Evolutionary conservation across 2,797 vertebrate species (phyloP), one percentile per base, ranked within the genome.

Genomic region (Heteromormyrus szaboi): DNA sequence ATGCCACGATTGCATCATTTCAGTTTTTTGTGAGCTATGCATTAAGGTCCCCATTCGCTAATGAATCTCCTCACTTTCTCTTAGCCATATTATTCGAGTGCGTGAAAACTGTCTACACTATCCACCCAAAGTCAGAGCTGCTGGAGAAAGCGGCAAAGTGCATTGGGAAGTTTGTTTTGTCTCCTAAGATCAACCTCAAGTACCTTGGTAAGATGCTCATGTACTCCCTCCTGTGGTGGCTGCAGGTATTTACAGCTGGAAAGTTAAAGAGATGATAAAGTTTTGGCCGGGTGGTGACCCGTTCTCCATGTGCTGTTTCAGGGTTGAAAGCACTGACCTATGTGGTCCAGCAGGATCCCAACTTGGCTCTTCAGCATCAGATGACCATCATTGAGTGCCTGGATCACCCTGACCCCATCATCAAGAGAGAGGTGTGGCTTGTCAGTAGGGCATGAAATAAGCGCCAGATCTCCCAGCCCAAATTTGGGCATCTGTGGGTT

Each of bases 341-440:
- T 22, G 98, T 99, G 87, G 95, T 99, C 89, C 98, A 98, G 93
- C 98, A 99, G 92, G 98, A 99, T 93, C 97, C 98, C 22, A 97
- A 95, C 91, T 94, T 99, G 89, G 98, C 98, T 76, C 95, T 99
- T 89, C 98, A 99, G 91, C 98, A 99, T 94, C 99, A 99, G 93
- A 98, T 99, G 96, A 99, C 99, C 92, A 98, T 99, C 93, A 99
- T 99, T 87, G 98, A 99, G 91, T 99, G 98, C 94, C 95, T 99
- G 25, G 97, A 99, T 91, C 98, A 99, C 91, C 93, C 97, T 1
- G 98, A 99, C 94, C 96, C 97, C 89, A 98, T 99, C 93, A 98
- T 99, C 92, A 99, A 98, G 94, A 97, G 97, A 92, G 98, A 99
- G 96, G 98, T 99, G 89, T 94, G 91, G 29, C 25, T 8, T 22